phyloP scores from a whole-genome alignment of 1,140 invertebrate species.

The Solenopsis fugax region DNA sequence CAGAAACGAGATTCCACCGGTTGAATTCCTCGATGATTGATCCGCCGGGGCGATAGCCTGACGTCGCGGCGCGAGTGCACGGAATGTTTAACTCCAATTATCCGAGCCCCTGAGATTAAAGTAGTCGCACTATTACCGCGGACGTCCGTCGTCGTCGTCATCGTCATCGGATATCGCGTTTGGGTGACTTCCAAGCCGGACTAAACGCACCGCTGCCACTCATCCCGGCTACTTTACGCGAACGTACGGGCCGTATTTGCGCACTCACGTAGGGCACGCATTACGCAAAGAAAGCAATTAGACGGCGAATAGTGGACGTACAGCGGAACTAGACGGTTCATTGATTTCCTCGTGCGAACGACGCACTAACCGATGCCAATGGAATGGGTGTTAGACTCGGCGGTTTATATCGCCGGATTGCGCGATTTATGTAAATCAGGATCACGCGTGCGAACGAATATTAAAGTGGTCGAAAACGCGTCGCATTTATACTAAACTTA shows the following conservation, averaged over 20 bases:
- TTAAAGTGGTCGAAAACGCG: conserved; percentile 7
- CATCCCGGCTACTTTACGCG: conserved; percentile 26
- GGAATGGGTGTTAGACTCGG: background rate
- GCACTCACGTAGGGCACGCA: conserved; percentile 35
- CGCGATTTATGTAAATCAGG: conserved; percentile 39
- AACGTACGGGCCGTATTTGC: background rate
- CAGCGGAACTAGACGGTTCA: conserved; percentile 55
- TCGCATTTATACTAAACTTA: background rate
- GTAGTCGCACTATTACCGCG: conserved; percentile 69
- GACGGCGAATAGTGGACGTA: conserved; percentile 26
- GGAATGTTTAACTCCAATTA: conserved; percentile 75
- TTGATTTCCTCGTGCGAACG: conserved; percentile 34
- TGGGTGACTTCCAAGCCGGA: conserved; percentile 55
- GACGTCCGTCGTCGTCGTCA: conserved; percentile 15
- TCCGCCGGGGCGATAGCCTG: conserved; percentile 58
- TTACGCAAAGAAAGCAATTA: conserved; percentile 59
- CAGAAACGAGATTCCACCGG: conserved; percentile 70
- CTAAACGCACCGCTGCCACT: conserved; percentile 22
- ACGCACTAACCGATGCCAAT: background rate
- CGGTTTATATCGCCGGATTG: background rate
- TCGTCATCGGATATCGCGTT: conserved; percentile 15
- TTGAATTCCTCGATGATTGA: conserved; percentile 78
- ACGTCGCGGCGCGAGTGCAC: conserved; percentile 55
- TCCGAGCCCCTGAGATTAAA: conserved; percentile 66
- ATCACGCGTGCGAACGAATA: conserved; percentile 4